Evolutionary conservation across 1,140 invertebrate genomes (phyloP), one percentile per base, ranked within the genome.

Genomic region (Drosophila grimshawi): DNA sequence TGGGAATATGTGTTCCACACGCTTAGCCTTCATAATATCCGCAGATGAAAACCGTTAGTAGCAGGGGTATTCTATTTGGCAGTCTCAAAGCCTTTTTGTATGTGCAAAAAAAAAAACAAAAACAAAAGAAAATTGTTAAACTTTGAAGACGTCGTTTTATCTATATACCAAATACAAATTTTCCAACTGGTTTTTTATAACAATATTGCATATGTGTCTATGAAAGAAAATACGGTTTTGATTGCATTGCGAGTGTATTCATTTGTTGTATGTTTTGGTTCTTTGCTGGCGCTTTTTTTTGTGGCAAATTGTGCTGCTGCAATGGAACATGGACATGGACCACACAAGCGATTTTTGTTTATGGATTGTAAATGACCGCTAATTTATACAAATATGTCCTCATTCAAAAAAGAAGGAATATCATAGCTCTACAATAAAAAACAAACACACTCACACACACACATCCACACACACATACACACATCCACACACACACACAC

Each of bases 1-100:
- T 32, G 39, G 8, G 52, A 39, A 11, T 19, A 19, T 19, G 19
- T 55, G 41, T 41, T 45, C 55, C 64, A 73, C 64, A 73, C 64
- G 29, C 41, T 55, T 61, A 61, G 70, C 70, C 64, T 73, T 73
- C 41, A 68, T 61, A 73, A 32, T 73, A 68, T 48, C 35, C 41
- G 63, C 64, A 68, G 30, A 49, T 48, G 39, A 49, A 48, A 68
- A 68, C 41, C 65, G 45, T 61, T 73, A 68, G 19, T 19, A 19
- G 19, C 19, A 19, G 56, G 49, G 64, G 48, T 68, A 68, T 49
- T 68, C 70, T 67, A 39, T 33, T 48, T 39, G 62, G 59, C 69
- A 72, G 62, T 59, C 37, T 52, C 11, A 52, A 61, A 61, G 46
- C 37, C 29, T 66, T 59, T 67, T 65, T 66, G 52, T 46, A 46